Evolutionary conservation across 2,113 vertebrate genomes (phyloP).

Genomic region (Melanerpes aurifrons): DNA sequence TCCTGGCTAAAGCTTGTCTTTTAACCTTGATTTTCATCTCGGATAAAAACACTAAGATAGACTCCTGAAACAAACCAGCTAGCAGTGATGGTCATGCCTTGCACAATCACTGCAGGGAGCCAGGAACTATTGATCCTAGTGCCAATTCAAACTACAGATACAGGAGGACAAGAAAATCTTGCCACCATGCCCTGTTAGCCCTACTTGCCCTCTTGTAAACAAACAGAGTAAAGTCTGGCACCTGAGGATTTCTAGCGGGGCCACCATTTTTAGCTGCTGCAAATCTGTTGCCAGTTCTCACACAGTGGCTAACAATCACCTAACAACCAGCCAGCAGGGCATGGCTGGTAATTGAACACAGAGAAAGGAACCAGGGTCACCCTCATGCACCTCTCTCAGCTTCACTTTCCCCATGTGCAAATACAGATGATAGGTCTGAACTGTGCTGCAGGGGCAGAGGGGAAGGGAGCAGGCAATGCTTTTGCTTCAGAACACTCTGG

Average conservation of each 20-base stretch:
- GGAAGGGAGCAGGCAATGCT: background rate
- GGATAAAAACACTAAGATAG: background rate
- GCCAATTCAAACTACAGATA: background rate
- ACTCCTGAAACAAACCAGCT: background rate
- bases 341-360: rapidly evolving
- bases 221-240: background rate
- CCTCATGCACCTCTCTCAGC: rapidly evolving
- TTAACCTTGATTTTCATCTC: background rate
- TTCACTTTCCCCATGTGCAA: background rate
- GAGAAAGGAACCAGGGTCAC: background rate
- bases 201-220: background rate
- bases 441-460: rapidly evolving
- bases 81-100: background rate
- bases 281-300: background rate
- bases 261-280: background rate
- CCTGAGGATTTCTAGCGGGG: background rate
- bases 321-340: background rate
- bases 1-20: background rate
- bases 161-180: background rate
- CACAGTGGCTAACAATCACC: rapidly evolving
- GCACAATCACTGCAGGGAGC: background rate
- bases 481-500: background rate
- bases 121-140: background rate
- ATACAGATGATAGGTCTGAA: background rate
- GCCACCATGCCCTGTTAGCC: background rate